Conservation (phyloP, 1,140 invertebrate species). For the Pseudomyrmex gracilis region DNA sequence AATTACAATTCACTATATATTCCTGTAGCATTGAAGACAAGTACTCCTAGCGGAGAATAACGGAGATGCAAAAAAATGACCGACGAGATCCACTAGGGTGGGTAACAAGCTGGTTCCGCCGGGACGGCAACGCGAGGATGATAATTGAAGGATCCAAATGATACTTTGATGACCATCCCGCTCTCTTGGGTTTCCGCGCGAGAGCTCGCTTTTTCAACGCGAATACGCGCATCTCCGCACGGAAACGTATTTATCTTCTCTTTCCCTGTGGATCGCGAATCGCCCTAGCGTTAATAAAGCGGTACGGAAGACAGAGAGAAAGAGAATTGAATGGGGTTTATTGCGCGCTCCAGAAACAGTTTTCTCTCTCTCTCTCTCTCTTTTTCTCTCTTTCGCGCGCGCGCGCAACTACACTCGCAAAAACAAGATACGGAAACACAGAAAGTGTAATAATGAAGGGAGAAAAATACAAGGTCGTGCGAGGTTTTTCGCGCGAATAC, state of each 20-base stretch:
- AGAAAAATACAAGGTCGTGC: no score
- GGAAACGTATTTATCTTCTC: conserved; percentile 36
- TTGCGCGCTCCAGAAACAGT: conserved; percentile 5
- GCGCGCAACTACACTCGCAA: neutral
- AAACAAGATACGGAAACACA: neutral
- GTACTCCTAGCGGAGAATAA: neutral
- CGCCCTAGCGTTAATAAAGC: conserved; percentile 35
- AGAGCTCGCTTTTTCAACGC: conserved; percentile 11
- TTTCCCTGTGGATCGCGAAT: neutral
- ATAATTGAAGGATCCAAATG: conserved; percentile 54
- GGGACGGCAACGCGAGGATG: neutral
- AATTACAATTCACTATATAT: conserved; percentile 9
- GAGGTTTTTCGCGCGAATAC: no score
- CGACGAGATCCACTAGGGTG: neutral
- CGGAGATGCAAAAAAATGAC: neutral
- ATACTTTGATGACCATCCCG: conserved; percentile 45
- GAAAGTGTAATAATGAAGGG: neutral
- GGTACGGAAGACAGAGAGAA: neutral
- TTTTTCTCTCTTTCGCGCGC: no score
- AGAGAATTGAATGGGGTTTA: conserved; percentile 16
- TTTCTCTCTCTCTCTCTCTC: no score
- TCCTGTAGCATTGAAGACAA: neutral
- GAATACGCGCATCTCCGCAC: neutral
- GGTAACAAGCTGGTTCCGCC: conserved; percentile 2
- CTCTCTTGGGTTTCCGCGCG: conserved; percentile 5